Conservation (phyloP, 2,113 vertebrate genomes). For the Cnemophilus loriae region DNA sequence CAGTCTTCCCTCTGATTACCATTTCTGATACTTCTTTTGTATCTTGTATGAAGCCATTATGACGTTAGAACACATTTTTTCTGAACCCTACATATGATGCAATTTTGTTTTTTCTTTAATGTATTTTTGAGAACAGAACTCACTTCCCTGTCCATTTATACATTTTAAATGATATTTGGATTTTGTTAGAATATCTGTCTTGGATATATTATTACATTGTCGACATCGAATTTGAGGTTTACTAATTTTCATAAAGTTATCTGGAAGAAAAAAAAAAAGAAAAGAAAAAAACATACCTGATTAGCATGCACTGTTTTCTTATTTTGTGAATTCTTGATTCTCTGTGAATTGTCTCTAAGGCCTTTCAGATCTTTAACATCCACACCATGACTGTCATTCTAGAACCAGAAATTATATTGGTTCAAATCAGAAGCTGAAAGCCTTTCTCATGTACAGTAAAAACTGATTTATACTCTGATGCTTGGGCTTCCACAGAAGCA, state of each 20-base stretch:
- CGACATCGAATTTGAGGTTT: neutral
- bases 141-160: neutral
- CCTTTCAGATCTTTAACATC: neutral
- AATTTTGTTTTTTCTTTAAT: neutral
- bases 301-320: neutral
- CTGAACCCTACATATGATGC: neutral
- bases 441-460: fast-evolving
- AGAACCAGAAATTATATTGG: neutral
- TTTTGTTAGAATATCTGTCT: neutral
- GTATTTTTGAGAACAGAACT: neutral
- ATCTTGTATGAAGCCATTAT: neutral
- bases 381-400: neutral
- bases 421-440: neutral
- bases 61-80: neutral
- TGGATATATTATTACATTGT: neutral
- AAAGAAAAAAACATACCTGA: neutral
- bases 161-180: neutral
- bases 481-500: neutral
- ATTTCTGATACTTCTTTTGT: neutral
- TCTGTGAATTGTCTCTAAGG: neutral
- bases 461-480: neutral
- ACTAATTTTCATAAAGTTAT: neutral
- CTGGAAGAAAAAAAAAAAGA: neutral
- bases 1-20: neutral
- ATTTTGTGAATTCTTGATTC: neutral